Evolutionary conservation across 2,888 invertebrate genomes (phyloP).

Genomic region (Drosophila antonietae): DNA sequence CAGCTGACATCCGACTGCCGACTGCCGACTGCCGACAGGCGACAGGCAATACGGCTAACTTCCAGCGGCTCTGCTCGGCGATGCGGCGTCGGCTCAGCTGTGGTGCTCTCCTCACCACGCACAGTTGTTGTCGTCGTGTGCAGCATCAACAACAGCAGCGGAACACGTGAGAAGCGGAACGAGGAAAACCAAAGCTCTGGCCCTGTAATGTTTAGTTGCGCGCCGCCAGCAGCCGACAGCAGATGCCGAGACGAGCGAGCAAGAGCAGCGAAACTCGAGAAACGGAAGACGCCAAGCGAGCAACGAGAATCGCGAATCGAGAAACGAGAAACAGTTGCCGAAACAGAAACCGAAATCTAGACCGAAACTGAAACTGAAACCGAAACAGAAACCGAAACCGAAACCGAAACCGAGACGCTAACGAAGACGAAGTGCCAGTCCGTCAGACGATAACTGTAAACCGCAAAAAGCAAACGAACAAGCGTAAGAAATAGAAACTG

Average conservation of each 20-base stretch:
- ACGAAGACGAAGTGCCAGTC: constrained; percentile 17
- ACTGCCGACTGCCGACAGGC: constrained; percentile 8
- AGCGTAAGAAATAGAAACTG: constrained; percentile 9
- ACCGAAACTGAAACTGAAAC: constrained; percentile 41
- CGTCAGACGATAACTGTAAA: constrained; percentile 18
- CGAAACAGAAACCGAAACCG: constrained; percentile 27
- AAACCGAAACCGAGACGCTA: constrained; percentile 28
- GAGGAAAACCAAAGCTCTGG: constrained; percentile 30
- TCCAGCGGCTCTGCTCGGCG: constrained; percentile 34
- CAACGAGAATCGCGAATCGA: constrained; percentile 13
- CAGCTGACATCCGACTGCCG: constrained; percentile 47
- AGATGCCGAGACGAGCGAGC: constrained; percentile 71
- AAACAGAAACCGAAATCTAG: constrained; percentile 27
- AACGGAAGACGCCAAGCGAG: constrained; percentile 19
- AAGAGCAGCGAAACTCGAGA: constrained; percentile 34
- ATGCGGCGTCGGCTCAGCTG: constrained; percentile 38
- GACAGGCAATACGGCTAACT: constrained; percentile 12
- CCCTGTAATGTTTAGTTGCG: constrained; percentile 57
- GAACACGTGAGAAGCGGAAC: constrained; percentile 27
- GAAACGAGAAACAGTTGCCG: constrained; percentile 26
- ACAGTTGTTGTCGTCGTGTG: constrained; percentile 12
- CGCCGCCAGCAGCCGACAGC: constrained; percentile 75
- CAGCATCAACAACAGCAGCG: constrained; percentile 45
- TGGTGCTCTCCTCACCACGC: constrained; percentile 16
- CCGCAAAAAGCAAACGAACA: constrained; percentile 29